A percentile compares a stretch with the other conserved stretches of the same genome.
phyloP scores from a whole-genome alignment of 2,797 vertebrate species.

The Tokudaia muenninki region DNA sequence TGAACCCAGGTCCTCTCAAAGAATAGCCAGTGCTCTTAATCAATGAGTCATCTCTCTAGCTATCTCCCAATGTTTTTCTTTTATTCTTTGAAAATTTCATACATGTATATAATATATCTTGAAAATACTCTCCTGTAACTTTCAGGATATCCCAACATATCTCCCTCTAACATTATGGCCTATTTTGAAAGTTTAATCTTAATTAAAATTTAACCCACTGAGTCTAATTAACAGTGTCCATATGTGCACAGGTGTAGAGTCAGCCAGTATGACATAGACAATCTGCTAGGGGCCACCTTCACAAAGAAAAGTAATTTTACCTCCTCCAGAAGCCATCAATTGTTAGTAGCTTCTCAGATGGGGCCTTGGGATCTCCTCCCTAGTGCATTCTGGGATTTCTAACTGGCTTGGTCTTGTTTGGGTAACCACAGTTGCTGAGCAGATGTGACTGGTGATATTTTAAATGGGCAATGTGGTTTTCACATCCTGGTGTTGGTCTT shows the following conservation, averaged over 20 bases:
- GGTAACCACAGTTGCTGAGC: neutral
- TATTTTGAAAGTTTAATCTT: neutral
- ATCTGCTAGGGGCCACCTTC: neutral
- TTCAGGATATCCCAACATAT: neutral
- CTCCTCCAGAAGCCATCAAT: neutral
- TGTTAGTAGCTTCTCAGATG: neutral
- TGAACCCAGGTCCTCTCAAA: neutral
- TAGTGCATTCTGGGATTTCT: neutral
- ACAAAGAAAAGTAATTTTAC: neutral
- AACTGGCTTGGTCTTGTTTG: neutral
- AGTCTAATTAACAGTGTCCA: neutral
- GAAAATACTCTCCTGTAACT: neutral
- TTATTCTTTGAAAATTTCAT: neutral
- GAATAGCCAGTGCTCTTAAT: neutral
- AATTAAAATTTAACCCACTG: neutral
- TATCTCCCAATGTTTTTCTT: neutral
- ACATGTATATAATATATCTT: neutral
- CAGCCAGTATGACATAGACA: neutral
- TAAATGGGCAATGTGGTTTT: neutral
- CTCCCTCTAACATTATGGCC: neutral
- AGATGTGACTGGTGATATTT: neutral
- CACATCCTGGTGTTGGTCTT: neutral
- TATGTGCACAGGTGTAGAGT: neutral
- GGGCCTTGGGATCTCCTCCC: neutral
- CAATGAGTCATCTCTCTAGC: neutral